Evolutionary conservation across 2,113 vertebrate species (phyloP).

Genomic region (Bungarus multicinctus): DNA sequence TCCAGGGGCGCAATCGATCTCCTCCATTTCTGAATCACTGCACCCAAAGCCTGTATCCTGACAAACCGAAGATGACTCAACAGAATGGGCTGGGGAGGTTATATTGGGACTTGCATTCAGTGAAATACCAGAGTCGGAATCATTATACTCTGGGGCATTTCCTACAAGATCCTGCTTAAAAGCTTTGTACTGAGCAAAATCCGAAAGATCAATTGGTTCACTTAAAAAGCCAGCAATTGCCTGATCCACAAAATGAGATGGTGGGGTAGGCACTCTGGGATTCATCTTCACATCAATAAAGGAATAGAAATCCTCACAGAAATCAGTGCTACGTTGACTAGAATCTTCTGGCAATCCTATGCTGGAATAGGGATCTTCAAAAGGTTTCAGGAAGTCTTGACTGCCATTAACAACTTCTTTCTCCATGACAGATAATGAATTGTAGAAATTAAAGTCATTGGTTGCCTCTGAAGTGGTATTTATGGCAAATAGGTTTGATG

Average conservation of each 20-base stretch:
- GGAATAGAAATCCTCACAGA: slow-evolving; percentile 84
- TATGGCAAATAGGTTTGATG: slow-evolving; percentile 68
- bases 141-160: slow-evolving; percentile 75
- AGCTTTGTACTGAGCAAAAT: slow-evolving; percentile 83
- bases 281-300: slow-evolving; percentile 70
- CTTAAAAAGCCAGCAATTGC: slow-evolving; percentile 71
- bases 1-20: slow-evolving; percentile 76
- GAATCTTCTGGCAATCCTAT: slow-evolving; percentile 73
- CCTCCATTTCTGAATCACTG: slow-evolving; percentile 93
- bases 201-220: slow-evolving; percentile 79
- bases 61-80: slow-evolving; percentile 70
- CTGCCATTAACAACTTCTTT: slow-evolving; percentile 68
- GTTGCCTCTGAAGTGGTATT: slow-evolving; percentile 69
- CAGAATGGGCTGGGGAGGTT: slow-evolving; percentile 83
- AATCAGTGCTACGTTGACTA: slow-evolving; percentile 74
- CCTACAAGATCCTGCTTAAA: slow-evolving; percentile 74
- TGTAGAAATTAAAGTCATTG: slow-evolving; percentile 75
- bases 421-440: slow-evolving; percentile 64
- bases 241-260: slow-evolving; percentile 55
- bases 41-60: slow-evolving; percentile 78
- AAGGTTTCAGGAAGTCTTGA: slow-evolving; percentile 74
- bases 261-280: slow-evolving; percentile 41
- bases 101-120: slow-evolving; percentile 77
- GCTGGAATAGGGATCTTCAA: slow-evolving; percentile 72
- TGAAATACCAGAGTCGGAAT: slow-evolving; percentile 94